Evolutionary conservation across 2,797 vertebrate genomes (phyloP), one percentile per base, ranked within the genome.

Genomic region (Lepilemur ruficaudatus): DNA sequence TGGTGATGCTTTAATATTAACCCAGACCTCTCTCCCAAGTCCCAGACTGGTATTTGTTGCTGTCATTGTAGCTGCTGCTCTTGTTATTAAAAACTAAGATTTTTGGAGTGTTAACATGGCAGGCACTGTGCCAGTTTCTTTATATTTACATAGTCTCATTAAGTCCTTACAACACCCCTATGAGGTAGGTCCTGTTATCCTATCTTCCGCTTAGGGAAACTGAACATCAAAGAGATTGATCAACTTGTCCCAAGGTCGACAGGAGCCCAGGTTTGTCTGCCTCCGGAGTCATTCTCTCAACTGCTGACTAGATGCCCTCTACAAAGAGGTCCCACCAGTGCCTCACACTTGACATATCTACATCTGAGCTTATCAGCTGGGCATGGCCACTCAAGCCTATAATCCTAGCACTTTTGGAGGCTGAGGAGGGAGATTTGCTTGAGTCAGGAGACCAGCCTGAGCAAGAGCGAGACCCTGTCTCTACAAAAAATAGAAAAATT

Each of bases 161-260:
- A 97, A 97, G 85, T 65, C 80, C 75, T 80, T 59, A 87, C 41
- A 89, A 46, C 4, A 76, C 67, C 46, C 67, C 91, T 57, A 25
- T 69, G 92, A 95, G 35, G 20, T 93, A 91, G 46, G 61, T 50
- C 81, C 48, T 90, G 12, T 72, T 88, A 86, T 70, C 46, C 57
- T 38, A 78, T 81, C 89, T 95, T 94, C 30, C 85, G 84, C 69
- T 92, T 92, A 89, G 92, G 87, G 80, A 91, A 72, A 88, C 86
- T 38, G 69, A 94, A 72, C 43, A 87, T 70, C 89, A 84, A 38
- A 70, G 30, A 94, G 61, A 83, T 92, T 84, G 48, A 92, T 85
- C n/a, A 52, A 20, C 41, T 87, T 89, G 70, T 75, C 92, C 63
- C 55, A 63, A 90, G 75, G 67, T 88, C 61, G 93, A 80, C 28